Evolutionary conservation across 1,140 invertebrate species (phyloP), one percentile per base, ranked within the genome.

Genomic region (Drosophila nebulosa): DNA sequence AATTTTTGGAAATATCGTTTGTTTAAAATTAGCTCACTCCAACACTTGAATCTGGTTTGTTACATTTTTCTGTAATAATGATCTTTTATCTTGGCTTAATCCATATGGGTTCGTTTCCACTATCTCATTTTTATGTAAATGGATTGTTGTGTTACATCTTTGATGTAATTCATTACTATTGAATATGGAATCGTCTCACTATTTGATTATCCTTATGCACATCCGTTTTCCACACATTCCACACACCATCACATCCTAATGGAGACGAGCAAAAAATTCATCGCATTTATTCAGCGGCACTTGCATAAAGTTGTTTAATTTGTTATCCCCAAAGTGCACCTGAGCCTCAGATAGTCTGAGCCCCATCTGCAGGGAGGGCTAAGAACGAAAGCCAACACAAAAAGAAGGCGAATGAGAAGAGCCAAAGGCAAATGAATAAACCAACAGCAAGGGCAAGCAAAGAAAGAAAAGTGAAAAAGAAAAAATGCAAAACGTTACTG

Each of bases 271-370:
- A 46, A 56, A 64, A 64, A 64, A 75, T 64, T 64, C 59, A 6
- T 56, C 26, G 14, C 27, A 75, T 75, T 75, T 75, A 75, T 76
- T 76, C 58, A 71, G 64, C 63, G 61, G 27, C 73, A 58, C 65
- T 69, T 79, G 71, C 83, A 88, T 71, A 81, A 88, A 83, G 78
- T 83, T 83, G 72, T 88, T 88, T 88, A 88, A 88, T 88, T 88
- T 88, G 83, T 83, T 88, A 83, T 77, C 84, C 71, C 63, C 84
- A 83, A 77, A 88, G 79, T 83, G 83, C 83, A 88, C 83, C 83
- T 86, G 83, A 88, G 84, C 58, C 72, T 57, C 56, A 32, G 39
- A 46, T n/a, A 27, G 62, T 51, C 36, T 35, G 46, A 50, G 24
- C 10, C 39, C 16, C 22, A 56, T 9, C 52, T 55, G 50, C 10